Base-by-base conservation (phyloP, 2,888 invertebrate genomes). In the Gortyna flavago region DNA sequence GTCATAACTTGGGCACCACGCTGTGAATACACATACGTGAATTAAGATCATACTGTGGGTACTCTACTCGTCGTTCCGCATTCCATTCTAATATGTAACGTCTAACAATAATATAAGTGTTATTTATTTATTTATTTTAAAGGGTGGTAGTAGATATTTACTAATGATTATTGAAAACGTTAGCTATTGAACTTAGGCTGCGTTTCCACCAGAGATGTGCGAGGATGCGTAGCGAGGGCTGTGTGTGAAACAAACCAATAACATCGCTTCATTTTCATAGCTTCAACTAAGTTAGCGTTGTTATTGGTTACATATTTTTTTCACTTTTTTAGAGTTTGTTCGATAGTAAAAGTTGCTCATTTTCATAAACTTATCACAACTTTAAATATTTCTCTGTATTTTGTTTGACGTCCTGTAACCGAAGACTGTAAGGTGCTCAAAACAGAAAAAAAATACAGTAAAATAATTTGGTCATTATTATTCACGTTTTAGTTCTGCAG, bases 31-130 rank as follows among this genome's bases (percentile, higher is more conserved):
- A 9, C 35, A 75, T 25, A 32, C 44, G 29, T 29, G 9, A 61
- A 77, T 82, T 82, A 57, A 76, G 54, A 75, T 35, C 69, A 70
- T 69, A 65, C n/a, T 57, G 35, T 38, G 75, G 29, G 16, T 35
- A n/a, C 54, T 35, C 35, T 44, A 59, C n/a, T 32, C 21, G 13
- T 48, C 16, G 21, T 80, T 82, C 78, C 83, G 77, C 83, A 70
- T 82, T 70, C 77, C 69, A 51, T 69, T 51, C 16, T 38, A 21
- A 41, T 76, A 64, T 13, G 16, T 25, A 35, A 54, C 25, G 7
- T 38, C 38, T n/a, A 29, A 35, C 25, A 59, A 51, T 64, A 35
- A 51, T 44, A 44, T 25, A 18, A 69, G 21, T 35, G 21, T 25
- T 18, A 8, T 51, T 51, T 13, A 8, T 51, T 51, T 13, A 8